phyloP scores from a whole-genome alignment of 2,888 invertebrate species.

The Oxytorus armatus region DNA sequence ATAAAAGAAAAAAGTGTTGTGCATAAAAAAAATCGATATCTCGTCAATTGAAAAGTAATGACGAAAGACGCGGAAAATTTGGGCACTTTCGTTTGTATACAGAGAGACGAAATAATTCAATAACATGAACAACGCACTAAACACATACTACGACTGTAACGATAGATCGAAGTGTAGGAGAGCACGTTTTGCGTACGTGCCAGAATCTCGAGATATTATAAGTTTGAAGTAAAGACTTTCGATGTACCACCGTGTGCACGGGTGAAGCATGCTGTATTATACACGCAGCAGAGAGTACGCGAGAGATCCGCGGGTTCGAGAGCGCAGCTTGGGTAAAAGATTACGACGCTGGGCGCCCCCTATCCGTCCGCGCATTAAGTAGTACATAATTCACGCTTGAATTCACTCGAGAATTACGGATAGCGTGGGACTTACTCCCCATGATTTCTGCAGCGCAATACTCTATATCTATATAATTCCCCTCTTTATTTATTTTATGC shows the following conservation, averaged over 20 bases:
- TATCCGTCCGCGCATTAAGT: constrained; percentile 72
- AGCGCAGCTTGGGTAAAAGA: constrained; percentile 20
- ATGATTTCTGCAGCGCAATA: constrained; percentile 68
- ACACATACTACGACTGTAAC: background rate
- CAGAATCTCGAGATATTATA: constrained; percentile 23
- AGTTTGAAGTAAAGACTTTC: constrained; percentile 29
- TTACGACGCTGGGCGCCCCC: constrained; percentile 65
- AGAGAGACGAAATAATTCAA: too few relatives aligned
- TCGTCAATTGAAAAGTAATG: too few relatives aligned
- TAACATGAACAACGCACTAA: background rate
- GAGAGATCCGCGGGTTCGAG: constrained; percentile 34
- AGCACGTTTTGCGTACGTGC: constrained; percentile 40
- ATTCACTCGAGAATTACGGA: constrained; percentile 70
- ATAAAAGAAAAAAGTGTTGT: too few relatives aligned
- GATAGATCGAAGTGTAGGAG: constrained; percentile 30
- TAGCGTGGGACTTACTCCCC: constrained; percentile 64
- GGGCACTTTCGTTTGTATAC: too few relatives aligned
- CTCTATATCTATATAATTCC: background rate
- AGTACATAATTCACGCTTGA: constrained; percentile 78
- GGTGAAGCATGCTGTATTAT: constrained; percentile 2
- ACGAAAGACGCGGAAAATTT: too few relatives aligned
- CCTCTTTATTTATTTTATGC: constrained; percentile 1
- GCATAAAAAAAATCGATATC: too few relatives aligned
- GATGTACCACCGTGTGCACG: constrained; percentile 17
- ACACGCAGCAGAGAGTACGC: constrained; percentile 8